A percentile compares a stretch with the other conserved stretches of the same genome.
Conservation (phyloP, 2,888 invertebrate genomes). For the Dolichopus griseipennis region DNA sequence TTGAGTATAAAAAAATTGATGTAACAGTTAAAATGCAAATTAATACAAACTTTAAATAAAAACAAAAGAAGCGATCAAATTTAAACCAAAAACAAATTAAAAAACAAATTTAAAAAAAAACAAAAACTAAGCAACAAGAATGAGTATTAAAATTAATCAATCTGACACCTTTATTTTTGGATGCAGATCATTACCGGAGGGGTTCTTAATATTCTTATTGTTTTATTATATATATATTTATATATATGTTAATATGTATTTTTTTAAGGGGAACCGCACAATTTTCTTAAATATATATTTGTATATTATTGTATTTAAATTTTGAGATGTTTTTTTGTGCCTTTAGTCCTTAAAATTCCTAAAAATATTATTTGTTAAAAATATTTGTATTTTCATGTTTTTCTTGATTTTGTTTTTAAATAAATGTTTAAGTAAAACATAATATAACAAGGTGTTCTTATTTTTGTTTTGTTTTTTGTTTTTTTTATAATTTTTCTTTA, state of each 20-base stretch:
- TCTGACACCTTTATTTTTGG: conserved; percentile 6
- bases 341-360: too few relatives aligned
- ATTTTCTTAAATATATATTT: background rate
- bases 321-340: too few relatives aligned
- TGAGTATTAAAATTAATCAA: conserved; percentile 4
- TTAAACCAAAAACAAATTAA: background rate
- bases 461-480: background rate
- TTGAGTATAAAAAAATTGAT: too few relatives aligned
- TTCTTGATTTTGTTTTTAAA: background rate
- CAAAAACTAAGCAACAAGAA: background rate
- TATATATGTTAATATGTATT: background rate
- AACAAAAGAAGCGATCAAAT: background rate
- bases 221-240: background rate
- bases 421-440: background rate
- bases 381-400: background rate
- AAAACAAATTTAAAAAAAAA: background rate
- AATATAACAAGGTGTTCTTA: background rate
- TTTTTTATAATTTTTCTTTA: background rate
- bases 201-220: background rate
- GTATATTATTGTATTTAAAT: too few relatives aligned
- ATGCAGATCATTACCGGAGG: background rate
- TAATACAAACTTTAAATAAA: background rate
- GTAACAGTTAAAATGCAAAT: background rate
- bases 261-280: background rate
- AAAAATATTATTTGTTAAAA: too few relatives aligned